Base-by-base conservation (phyloP, 2,113 vertebrate genomes). In the Boleophthalmus pectinirostris region DNA sequence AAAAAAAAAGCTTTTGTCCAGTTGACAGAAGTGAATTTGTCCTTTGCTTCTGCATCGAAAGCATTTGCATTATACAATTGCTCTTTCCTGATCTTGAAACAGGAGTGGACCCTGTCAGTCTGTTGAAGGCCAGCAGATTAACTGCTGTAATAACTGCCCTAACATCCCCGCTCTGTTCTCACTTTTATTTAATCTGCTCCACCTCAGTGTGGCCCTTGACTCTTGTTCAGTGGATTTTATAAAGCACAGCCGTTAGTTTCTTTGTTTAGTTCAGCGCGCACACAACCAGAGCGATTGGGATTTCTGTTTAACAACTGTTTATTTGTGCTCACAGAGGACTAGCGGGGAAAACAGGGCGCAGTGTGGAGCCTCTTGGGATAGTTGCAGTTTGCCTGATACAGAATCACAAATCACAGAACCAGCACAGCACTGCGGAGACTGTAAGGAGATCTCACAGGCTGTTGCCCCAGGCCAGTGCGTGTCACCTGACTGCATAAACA, bases 221-320 rank as follows among this genome's bases (percentile, higher is more conserved):
- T 82, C 51, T 14, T 51, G 21, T 66, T 68, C 51, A n/a, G 49
- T 68, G 57, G 69, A 64, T 72, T 73, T 76, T n/a, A 74, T 63
- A 63, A 82, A 83, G 74, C 70, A 64, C 45, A 53, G 71, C 51
- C 21, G 43, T 66, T 73, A 61, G 73, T 65, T 51, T 53, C 69
- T 74, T 72, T 82, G 66, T 82, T 84, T 75, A 49, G 35, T 73
- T 82, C 73, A 60, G 79, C 51, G 66, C 73, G 51, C 72, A 77
- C 70, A 75, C 70, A 66, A 57, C 63, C 23, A 33, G 66, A 56
- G 64, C 75, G 29, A 46, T 29, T 73, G 78, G 64, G 78, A 82
- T 84, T 84, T 81, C 43, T 70, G 79, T 82, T 87, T 78, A 84
- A 87, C 87, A 85, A 85, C 73, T 79, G 77, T 85, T 88, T 81